Conservation (phyloP, 2,113 vertebrate genomes). For the Halcyon malimbica region DNA sequence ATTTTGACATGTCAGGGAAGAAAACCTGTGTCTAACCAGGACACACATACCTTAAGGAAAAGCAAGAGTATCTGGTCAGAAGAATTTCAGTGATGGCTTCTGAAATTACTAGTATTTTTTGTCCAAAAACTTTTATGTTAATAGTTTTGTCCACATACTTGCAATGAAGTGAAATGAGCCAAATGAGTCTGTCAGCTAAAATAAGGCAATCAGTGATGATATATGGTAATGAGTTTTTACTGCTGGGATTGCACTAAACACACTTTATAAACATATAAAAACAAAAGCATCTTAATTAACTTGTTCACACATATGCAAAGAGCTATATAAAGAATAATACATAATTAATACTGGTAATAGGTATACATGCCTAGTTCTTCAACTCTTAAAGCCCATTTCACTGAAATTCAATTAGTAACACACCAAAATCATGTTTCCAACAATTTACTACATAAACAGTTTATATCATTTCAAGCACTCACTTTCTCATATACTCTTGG, state of each 20-base stretch:
- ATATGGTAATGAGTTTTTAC: not conserved
- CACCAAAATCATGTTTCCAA: not conserved
- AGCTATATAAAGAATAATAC: not conserved
- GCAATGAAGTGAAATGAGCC: not conserved
- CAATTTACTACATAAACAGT: conserved; percentile 11
- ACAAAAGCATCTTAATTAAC: not conserved
- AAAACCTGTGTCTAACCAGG: not conserved
- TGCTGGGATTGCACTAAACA: not conserved
- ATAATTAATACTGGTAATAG: not conserved
- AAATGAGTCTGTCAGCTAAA: not conserved
- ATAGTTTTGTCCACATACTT: not conserved
- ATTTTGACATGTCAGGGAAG: not conserved
- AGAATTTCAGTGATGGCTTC: not conserved
- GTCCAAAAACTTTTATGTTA: not conserved
- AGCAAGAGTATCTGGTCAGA: not conserved
- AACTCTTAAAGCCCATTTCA: not conserved
- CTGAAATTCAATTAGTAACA: not conserved
- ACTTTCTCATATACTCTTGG: not conserved
- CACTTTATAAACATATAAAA: not conserved
- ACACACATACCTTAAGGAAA: not conserved
- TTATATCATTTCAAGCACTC: not conserved
- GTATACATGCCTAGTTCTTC: not conserved
- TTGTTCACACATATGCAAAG: not conserved
- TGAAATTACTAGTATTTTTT: not conserved
- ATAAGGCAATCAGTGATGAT: not conserved